Conservation (phyloP, 2,113 vertebrate genomes). For the Notothenia coriiceps region DNA sequence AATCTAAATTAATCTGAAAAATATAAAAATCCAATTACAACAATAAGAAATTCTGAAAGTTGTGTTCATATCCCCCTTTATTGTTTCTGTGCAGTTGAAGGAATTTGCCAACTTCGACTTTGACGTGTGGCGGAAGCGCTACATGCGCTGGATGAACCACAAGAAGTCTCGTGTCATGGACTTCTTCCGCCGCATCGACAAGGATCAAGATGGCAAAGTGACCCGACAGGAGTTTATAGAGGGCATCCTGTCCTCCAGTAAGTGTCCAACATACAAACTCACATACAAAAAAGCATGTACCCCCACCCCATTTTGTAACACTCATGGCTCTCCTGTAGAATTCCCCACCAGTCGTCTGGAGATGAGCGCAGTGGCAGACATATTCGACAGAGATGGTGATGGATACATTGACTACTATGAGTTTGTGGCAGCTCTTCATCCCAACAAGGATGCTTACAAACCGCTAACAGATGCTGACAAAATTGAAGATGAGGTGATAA, state of each 20-base stretch:
- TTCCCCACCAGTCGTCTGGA: slow-evolving; percentile 97
- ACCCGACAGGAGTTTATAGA: slow-evolving; percentile 98
- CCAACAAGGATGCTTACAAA: slow-evolving; percentile 98
- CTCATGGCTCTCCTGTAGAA: slow-evolving; percentile 76
- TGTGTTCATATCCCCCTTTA: background rate
- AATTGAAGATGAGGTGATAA: slow-evolving; percentile 96
- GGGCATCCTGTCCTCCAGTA: slow-evolving; percentile 98
- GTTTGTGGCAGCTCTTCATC: slow-evolving; percentile 98
- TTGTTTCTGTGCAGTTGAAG: slow-evolving; percentile 85
- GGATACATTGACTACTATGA: slow-evolving; percentile 99
- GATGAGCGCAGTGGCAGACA: slow-evolving; percentile 99
- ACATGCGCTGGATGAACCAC: slow-evolving; percentile 99
- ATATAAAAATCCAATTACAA: no score
- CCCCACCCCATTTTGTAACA: background rate
- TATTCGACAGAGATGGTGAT: slow-evolving; percentile 97
- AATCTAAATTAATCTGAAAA: no score
- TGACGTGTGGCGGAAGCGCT: slow-evolving; percentile 98
- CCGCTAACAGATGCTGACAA: slow-evolving; percentile 98
- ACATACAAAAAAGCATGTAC: background rate
- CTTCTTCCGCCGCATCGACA: slow-evolving; percentile 98
- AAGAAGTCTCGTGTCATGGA: slow-evolving; percentile 99
- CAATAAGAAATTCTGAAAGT: no score
- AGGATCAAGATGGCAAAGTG: slow-evolving; percentile 99
- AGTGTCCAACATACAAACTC: slow-evolving; percentile 67
- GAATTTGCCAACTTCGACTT: slow-evolving; percentile 99